Conservation (phyloP, 2,797 vertebrate genomes). For the Sebastes trivittatus region DNA sequence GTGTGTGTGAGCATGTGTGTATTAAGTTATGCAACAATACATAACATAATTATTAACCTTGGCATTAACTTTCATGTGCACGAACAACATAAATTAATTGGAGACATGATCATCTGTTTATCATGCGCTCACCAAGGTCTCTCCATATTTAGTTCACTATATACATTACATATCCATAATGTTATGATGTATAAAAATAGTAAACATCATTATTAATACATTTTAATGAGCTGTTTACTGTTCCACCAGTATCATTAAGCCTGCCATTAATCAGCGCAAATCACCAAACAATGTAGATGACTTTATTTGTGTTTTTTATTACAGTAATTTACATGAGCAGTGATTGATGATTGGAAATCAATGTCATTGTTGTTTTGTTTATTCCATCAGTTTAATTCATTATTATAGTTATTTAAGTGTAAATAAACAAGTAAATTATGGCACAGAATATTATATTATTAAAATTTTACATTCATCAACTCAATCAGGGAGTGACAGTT, state of each 20-base stretch:
- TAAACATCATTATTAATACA: slow-evolving; percentile 22
- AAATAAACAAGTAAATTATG: neutral
- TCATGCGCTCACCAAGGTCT: neutral
- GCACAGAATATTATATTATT: neutral
- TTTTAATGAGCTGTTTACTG: slow-evolving; percentile 20
- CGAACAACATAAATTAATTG: slow-evolving; percentile 22
- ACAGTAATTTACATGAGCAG: neutral
- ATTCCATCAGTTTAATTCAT: neutral
- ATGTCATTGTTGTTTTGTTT: neutral
- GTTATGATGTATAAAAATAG: neutral
- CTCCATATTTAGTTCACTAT: neutral
- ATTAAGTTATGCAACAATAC: slow-evolving; percentile 20
- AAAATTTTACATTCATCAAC: neutral
- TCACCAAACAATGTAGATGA: slow-evolving; percentile 7
- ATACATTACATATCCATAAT: neutral
- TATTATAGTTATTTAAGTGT: neutral
- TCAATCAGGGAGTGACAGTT: neutral
- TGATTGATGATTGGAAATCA: slow-evolving; percentile 1
- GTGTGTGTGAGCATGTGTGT: neutral
- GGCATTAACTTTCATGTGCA: slow-evolving; percentile 3
- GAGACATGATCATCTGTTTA: neutral
- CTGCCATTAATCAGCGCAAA: slow-evolving; percentile 14
- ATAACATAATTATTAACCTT: slow-evolving; percentile 9
- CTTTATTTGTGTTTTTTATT: neutral
- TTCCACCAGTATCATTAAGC: neutral